Evolutionary conservation across 2,888 invertebrate genomes (phyloP).

Genomic region (Chalcis sispes): DNA sequence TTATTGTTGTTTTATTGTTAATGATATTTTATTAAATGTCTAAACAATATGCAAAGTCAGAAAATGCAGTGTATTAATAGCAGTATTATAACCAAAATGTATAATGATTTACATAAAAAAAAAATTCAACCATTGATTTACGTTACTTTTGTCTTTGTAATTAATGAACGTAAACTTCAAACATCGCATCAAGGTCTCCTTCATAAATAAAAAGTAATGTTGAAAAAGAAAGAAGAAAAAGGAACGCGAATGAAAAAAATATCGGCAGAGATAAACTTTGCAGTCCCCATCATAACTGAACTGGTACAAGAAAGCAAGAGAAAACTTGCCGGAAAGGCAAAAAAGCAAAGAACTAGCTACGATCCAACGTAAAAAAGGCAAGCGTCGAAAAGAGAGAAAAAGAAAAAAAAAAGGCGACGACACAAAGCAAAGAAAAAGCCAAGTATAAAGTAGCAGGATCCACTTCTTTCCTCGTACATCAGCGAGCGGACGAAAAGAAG

Average conservation of each 20-base stretch:
- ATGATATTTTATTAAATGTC: no score
- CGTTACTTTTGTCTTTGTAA: no score
- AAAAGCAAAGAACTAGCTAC: neutral
- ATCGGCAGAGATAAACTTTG: conserved; percentile 15
- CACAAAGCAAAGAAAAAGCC: conserved; percentile 4
- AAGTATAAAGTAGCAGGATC: conserved; percentile 27
- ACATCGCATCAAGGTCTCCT: no score
- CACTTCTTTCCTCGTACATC: conserved; percentile 19
- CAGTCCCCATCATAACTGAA: conserved; percentile 20
- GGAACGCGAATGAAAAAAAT: neutral
- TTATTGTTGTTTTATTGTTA: no score
- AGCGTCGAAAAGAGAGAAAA: neutral
- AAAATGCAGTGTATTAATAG: no score
- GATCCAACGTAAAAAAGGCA: neutral
- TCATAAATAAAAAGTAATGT: conserved; percentile 5
- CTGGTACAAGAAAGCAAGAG: conserved; percentile 7
- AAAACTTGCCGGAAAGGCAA: neutral
- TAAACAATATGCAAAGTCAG: no score
- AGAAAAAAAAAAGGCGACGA: neutral
- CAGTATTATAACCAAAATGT: no score
- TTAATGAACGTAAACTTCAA: conserved; percentile 23
- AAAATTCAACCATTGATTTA: no score
- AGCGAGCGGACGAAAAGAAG: neutral
- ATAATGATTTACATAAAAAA: no score
- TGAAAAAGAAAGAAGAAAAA: neutral